A percentile compares a stretch with the other conserved stretches of the same genome.
These are phyloP conservation scores for Leptodirus hochenwartii DNA, from an alignment of 2,888 invertebrate genomes.

Conservation along the genomic window DNA sequence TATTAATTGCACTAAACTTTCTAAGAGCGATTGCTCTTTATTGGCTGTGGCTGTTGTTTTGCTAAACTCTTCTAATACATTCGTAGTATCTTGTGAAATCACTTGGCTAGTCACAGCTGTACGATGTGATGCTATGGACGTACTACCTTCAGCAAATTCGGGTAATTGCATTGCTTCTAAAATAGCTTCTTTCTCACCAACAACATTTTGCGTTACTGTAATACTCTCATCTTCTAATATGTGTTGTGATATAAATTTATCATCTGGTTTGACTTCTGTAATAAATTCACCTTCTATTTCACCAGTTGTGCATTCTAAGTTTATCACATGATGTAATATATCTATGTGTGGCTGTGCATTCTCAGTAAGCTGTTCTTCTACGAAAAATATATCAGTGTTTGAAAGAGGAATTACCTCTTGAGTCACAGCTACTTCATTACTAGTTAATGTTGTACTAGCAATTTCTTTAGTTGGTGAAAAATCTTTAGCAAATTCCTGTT, in stretches of 20 bases:
- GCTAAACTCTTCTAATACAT: constrained; percentile 17
- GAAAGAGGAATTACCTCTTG: constrained; percentile 29
- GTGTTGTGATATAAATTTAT: constrained; percentile 31
- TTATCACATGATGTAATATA: constrained; percentile 27
- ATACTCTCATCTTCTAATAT: constrained; percentile 40
- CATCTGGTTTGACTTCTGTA: constrained; percentile 30
- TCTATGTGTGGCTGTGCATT: constrained; percentile 27
- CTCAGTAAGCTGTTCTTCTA: constrained; percentile 26
- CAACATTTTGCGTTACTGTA: constrained; percentile 35
- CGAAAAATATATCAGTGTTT: constrained; percentile 28
- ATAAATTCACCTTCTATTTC: constrained; percentile 33
- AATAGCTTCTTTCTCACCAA: constrained; percentile 32
- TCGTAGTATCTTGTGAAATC: constrained; percentile 25
- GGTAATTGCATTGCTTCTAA: constrained; percentile 25
- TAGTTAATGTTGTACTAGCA: constrained; percentile 34
- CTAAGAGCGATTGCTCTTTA: constrained; percentile 30
- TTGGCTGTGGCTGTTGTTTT: constrained; percentile 26
- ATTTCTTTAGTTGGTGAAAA: constrained; percentile 26
- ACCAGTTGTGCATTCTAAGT: constrained; percentile 28
- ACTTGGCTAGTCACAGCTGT: constrained; percentile 42
- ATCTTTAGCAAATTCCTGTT: constrained; percentile 27
- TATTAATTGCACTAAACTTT: constrained; percentile 38
- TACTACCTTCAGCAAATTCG: constrained; percentile 30
- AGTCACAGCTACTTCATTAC: constrained; percentile 31
- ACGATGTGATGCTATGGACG: constrained; percentile 32